Percentiles rank a stretch among this genome's conserved stretches.
Conservation (phyloP, 2,888 invertebrate genomes). For the Eucera pruinosa region DNA sequence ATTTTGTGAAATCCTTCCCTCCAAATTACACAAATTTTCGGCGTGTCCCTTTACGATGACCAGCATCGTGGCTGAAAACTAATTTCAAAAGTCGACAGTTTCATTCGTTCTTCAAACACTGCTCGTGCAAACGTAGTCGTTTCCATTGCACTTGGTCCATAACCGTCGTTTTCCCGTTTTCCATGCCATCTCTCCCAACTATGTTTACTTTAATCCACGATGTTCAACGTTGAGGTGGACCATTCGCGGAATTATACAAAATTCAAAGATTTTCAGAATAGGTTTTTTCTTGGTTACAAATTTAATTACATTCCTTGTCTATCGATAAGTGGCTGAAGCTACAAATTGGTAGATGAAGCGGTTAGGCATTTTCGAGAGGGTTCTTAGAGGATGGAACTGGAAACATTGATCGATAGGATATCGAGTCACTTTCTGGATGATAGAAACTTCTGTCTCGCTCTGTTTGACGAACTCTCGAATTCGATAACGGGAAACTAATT, state of each 20-base stretch:
- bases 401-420: background rate
- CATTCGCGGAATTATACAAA: background rate
- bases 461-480: slow-evolving; percentile 11
- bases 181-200: background rate
- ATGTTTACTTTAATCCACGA: slow-evolving; percentile 7
- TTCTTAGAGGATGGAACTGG: background rate
- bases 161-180: background rate
- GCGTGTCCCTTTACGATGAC: background rate
- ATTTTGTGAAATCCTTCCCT: background rate
- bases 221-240: background rate
- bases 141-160: slow-evolving; percentile 16
- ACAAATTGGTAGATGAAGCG: background rate
- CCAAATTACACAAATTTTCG: slow-evolving; percentile 22
- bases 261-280: background rate
- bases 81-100: slow-evolving; percentile 36
- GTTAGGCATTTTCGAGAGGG: background rate
- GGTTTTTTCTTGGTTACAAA: background rate
- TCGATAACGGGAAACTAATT: slow-evolving; percentile 17
- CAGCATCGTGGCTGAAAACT: slow-evolving; percentile 1
- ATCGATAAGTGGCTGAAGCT: background rate
- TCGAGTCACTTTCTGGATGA: background rate
- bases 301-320: slow-evolving; percentile 3
- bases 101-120: slow-evolving; percentile 11
- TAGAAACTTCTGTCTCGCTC: background rate
- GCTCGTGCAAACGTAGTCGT: background rate